Base-by-base conservation (phyloP, 1,140 invertebrate species). In the Himalopsyche phryganea region DNA sequence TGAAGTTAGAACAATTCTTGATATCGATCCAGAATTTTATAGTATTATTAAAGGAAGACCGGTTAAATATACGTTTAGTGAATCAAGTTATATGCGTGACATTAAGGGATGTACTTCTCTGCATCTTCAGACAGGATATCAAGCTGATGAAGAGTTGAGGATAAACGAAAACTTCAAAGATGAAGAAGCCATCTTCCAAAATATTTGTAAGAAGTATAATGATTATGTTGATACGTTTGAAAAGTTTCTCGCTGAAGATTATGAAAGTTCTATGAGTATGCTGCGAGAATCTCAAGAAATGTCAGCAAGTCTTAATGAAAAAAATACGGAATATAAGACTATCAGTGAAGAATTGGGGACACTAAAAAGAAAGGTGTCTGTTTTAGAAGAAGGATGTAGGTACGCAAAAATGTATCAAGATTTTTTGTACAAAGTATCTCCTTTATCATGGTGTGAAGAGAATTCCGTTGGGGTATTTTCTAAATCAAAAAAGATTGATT, bases 21-120 rank as follows among this genome's bases (percentile, higher is more conserved):
- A 86, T 61, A 71, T 85, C 1, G 83, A 86, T 70, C 82, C 84
- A 1, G 69, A 79, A 23, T 87, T 78, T 66, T 86, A 81, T 65
- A 78, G 75, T 4, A 70, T 82, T 61, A 69, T 86, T 1, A 75
- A 78, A 66, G 82, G 80, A 35, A 68, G 78, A 50, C 69, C 79
- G 1, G 77, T 81, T 2, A 69, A 77, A 55, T 77, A 81, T 11
- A 77, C 77, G 44, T 77, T 77, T 48, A 81, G 79, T 23, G 68
- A 79, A 33, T 65, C 68, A 33, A 68, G 75, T 23, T 85, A 86
- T 45, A 74, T 85, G 17, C 66, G 79, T n/a, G 77, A 85, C 48
- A 73, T 80, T 1, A 74, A 80, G 58, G 69, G 81, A 18, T 71
- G 81, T 35, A 67, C 83, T 1, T 68, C 78, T 13, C 81, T 77